Conservation (phyloP, 2,113 vertebrate species). For the Rattus rattus region DNA sequence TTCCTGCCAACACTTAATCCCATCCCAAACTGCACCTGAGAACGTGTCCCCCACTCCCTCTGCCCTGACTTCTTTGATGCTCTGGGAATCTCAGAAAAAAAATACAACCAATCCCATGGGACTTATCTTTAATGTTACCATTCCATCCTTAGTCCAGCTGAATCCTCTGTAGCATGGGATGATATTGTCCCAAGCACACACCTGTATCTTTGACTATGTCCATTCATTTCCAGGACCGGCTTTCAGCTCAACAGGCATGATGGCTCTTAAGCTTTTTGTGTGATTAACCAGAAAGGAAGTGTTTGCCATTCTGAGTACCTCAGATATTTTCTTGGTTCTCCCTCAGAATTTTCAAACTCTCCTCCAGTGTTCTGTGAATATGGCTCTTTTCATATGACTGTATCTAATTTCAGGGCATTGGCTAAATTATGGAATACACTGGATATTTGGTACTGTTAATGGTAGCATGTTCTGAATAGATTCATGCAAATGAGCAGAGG, state of each 20-base stretch:
- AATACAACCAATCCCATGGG: neutral
- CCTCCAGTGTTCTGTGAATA: neutral
- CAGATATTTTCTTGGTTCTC: neutral
- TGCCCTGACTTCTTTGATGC: neutral
- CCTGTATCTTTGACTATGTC: neutral
- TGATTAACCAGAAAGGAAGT: neutral
- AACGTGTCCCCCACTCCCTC: neutral
- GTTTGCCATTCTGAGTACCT: neutral
- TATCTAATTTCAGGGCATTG: neutral
- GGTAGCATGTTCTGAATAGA: neutral
- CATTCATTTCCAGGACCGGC: neutral
- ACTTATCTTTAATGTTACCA: neutral
- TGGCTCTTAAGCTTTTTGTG: neutral
- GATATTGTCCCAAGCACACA: accelerated
- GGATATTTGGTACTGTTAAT: neutral
- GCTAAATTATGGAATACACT: too few relatives aligned
- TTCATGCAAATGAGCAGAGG: neutral
- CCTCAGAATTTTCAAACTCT: neutral
- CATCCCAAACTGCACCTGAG: neutral
- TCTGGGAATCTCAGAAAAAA: neutral
- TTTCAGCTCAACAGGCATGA: neutral
- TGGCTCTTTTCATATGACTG: neutral
- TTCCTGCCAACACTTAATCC: neutral
- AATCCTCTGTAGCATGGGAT: neutral
- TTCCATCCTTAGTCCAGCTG: accelerated